Evolutionary conservation across 2,888 invertebrate species (phyloP).

Genomic region (Yponomeuta cagnagella): DNA sequence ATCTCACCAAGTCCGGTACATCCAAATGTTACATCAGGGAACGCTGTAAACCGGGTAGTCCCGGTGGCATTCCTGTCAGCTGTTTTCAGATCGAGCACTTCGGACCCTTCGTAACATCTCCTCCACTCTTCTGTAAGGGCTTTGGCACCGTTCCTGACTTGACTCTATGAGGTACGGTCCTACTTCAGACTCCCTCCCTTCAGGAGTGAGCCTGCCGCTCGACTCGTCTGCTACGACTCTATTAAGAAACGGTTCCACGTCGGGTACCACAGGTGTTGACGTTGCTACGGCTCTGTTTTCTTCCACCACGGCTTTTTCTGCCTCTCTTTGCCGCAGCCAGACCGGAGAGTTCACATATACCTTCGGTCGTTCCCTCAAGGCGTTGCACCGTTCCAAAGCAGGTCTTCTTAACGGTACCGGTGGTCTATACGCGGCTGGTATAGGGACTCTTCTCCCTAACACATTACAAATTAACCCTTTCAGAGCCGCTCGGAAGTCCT

Average conservation of each 20-base stretch:
- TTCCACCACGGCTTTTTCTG: conserved; percentile 41
- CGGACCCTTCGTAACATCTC: conserved; percentile 60
- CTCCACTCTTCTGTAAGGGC: conserved; percentile 62
- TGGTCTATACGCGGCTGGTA: conserved; percentile 68
- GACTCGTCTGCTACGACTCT: conserved; percentile 46
- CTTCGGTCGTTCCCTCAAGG: conserved; percentile 69
- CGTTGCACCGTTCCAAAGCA: conserved; percentile 73
- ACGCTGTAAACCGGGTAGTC: conserved; percentile 52
- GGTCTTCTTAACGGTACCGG: conserved; percentile 62
- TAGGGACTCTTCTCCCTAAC: conserved; percentile 66
- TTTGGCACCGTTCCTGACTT: conserved; percentile 52
- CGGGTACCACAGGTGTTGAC: conserved; percentile 36
- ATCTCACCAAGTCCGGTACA: conserved; percentile 19
- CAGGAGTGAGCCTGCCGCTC: conserved; percentile 56
- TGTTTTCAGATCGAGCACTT: conserved; percentile 57
- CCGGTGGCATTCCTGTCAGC: conserved; percentile 70
- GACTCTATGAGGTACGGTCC: conserved; percentile 61
- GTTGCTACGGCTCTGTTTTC: conserved; percentile 35
- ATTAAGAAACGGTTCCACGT: conserved; percentile 59
- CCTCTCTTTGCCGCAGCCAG: conserved; percentile 73
- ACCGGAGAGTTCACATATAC: conserved; percentile 78
- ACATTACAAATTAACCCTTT: conserved; percentile 81
- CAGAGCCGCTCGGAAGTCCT: conserved; percentile 88
- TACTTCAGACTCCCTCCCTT: conserved; percentile 50
- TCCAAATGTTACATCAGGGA: conserved; percentile 25